Evolutionary conservation across 2,113 vertebrate species (phyloP).

Genomic region (Pachyramphus minor): DNA sequence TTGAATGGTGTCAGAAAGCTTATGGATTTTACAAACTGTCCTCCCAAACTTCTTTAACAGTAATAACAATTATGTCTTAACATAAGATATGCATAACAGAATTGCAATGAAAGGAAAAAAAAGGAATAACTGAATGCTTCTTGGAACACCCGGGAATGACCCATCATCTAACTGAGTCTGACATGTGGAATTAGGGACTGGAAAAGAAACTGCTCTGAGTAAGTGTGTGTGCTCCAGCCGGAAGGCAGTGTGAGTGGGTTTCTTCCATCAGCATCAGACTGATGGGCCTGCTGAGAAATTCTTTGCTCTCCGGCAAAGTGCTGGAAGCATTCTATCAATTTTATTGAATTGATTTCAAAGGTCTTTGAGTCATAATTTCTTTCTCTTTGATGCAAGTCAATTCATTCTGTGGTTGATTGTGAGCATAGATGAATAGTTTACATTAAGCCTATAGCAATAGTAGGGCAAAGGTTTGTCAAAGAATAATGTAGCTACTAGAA

Average conservation of each 20-base stretch:
- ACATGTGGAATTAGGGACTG: not conserved
- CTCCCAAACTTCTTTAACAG: not conserved
- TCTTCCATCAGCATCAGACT: rapidly evolving
- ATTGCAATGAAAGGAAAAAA: not conserved
- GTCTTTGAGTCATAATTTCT: constrained; percentile 1
- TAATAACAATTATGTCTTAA: not conserved
- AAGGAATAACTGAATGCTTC: not conserved
- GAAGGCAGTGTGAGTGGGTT: not conserved
- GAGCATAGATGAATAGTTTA: constrained; percentile 30
- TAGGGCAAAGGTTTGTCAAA: constrained; percentile 20
- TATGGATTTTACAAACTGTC: not conserved
- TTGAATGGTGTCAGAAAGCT: not conserved
- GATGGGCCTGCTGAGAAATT: constrained; percentile 34
- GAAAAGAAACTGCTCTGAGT: not conserved
- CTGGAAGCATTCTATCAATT: constrained; percentile 16
- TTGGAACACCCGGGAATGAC: not conserved
- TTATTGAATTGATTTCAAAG: constrained; percentile 32
- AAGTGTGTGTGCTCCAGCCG: not conserved
- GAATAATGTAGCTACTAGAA: constrained; percentile 31
- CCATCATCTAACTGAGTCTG: constrained; percentile 12
- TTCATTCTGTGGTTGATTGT: constrained; percentile 32
- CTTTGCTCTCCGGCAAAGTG: constrained; percentile 13
- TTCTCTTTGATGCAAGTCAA: constrained; percentile 20
- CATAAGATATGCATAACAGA: not conserved
- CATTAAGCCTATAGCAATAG: constrained; percentile 18